Conservation (phyloP, 2,888 invertebrate genomes). For the Drosophila anomalata region DNA sequence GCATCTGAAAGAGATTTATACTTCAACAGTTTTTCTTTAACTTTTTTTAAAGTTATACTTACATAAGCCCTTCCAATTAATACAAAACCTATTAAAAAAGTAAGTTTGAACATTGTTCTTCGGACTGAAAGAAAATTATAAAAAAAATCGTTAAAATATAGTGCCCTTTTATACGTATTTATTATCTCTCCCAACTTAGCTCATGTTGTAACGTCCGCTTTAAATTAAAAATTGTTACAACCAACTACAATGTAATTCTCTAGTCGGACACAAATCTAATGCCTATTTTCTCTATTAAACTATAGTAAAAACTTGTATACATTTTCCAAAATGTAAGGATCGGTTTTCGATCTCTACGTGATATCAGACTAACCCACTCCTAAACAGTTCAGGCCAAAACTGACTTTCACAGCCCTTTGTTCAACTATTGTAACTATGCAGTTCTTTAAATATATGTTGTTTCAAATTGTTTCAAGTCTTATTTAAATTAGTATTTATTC, state of each 20-base stretch:
- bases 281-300: no score
- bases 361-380: constrained; percentile 19
- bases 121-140: background rate
- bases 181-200: background rate
- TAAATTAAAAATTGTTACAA: background rate
- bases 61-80: constrained; percentile 1
- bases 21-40: background rate
- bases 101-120: background rate
- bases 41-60: background rate
- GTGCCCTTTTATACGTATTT: background rate
- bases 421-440: background rate
- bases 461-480: no score
- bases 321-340: constrained; percentile 6
- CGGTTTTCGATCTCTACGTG: constrained; percentile 54
- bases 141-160: background rate
- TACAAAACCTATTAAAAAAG: background rate
- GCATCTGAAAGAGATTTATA: background rate
- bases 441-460: no score
- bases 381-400: constrained; percentile 40
- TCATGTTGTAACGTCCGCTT: constrained; percentile 1
- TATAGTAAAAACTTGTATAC: no score
- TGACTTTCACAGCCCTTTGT: constrained; percentile 72
- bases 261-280: background rate
- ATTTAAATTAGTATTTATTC: no score
- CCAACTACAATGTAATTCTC: background rate